These are phyloP conservation scores for Mythimna lalbum DNA, from an alignment of 2,888 invertebrate species.

Conservation along the genomic window DNA sequence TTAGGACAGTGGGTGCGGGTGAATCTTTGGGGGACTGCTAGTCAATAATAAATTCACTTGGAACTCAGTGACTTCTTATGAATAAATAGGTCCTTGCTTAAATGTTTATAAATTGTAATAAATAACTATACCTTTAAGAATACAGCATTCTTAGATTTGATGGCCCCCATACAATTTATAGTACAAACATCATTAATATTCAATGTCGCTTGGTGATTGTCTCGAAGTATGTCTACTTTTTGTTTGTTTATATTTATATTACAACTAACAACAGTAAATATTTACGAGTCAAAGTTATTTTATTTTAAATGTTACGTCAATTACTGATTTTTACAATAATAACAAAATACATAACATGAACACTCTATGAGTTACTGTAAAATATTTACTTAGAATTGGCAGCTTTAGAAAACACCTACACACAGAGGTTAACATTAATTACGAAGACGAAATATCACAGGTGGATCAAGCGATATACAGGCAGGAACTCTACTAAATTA, in stretches of 20 bases:
- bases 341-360: conserved; percentile 70
- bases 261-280: conserved; percentile 62
- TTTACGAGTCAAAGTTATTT: conserved; percentile 63
- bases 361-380: conserved; percentile 77
- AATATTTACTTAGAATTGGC: conserved; percentile 77
- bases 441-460: conserved; percentile 87
- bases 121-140: conserved; percentile 79
- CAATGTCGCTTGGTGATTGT: conserved; percentile 41
- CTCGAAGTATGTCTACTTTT: conserved; percentile 27
- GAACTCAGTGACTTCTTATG: neutral
- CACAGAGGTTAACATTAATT: conserved; percentile 78
- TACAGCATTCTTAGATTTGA: conserved; percentile 85
- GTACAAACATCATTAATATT: conserved; percentile 67
- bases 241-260: conserved; percentile 56
- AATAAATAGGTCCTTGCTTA: neutral
- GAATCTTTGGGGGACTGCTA: no score
- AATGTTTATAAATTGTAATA: conserved; percentile 15
- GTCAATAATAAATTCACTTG: neutral
- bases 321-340: conserved; percentile 68
- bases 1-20: no score
- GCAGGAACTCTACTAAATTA: conserved; percentile 86
- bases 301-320: conserved; percentile 37
- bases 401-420: conserved; percentile 75
- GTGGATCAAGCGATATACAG: conserved; percentile 87
- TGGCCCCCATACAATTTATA: conserved; percentile 87